Conservation (phyloP, 2,888 invertebrate species). For the Leptarthrus brevirostris region DNA sequence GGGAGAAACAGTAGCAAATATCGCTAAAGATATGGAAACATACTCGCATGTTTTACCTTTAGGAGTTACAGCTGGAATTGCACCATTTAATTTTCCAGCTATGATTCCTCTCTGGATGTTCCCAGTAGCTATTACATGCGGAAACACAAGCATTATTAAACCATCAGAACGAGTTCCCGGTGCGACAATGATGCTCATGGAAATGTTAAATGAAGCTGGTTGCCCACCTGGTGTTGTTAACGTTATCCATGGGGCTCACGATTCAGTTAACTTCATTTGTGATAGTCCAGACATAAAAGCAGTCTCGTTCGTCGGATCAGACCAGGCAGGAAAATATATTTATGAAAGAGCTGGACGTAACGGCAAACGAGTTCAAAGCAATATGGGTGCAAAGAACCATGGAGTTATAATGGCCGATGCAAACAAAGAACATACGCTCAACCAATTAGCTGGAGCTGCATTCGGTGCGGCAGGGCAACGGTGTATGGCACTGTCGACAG, state of each 20-base stretch:
- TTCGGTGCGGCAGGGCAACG: conserved; percentile 99
- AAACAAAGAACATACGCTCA: conserved; percentile 95
- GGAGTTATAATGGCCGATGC: conserved; percentile 97
- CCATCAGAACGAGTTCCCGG: conserved; percentile 99
- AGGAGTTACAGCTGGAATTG: conserved; percentile 89
- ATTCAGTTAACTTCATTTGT: conserved; percentile 96
- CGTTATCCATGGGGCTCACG: conserved; percentile 95
- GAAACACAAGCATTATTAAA: conserved; percentile 94
- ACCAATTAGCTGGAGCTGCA: conserved; percentile 92
- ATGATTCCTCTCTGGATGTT: conserved; percentile 99
- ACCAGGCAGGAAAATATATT: conserved; percentile 94
- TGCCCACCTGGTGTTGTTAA: conserved; percentile 97
- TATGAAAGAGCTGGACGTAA: conserved; percentile 90
- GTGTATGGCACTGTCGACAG: conserved; percentile 94
- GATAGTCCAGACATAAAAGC: conserved; percentile 96
- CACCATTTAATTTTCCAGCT: conserved; percentile 99
- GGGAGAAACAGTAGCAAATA: conserved; percentile 87
- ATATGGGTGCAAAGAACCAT: conserved; percentile 99
- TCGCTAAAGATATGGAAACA: conserved; percentile 96
- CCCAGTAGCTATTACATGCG: conserved; percentile 86
- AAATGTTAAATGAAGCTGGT: conserved; percentile 92
- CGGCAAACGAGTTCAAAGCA: conserved; percentile 96
- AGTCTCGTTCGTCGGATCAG: conserved; percentile 98
- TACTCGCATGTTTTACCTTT: conserved; percentile 91
- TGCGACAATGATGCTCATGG: conserved; percentile 93